Conservation (phyloP, 2,797 vertebrate genomes). For the Microctenopoma stevenorrisi region DNA sequence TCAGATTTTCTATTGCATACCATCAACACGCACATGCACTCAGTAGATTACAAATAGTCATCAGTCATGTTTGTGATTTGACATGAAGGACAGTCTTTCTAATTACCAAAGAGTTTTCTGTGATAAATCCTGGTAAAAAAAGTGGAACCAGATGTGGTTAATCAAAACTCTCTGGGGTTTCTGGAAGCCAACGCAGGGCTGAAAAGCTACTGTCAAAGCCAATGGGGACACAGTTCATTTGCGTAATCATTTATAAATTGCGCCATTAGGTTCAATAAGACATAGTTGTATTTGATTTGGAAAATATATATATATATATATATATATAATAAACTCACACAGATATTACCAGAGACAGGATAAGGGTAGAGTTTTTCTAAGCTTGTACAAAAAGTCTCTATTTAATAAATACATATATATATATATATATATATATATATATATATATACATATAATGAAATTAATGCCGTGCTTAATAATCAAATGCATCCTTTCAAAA, state of each 20-base stretch:
- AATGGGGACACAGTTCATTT: constrained; percentile 49
- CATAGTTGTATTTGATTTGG: constrained; percentile 23
- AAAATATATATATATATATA: background rate
- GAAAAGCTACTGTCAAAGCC: constrained; percentile 61
- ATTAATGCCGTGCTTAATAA: constrained; percentile 7
- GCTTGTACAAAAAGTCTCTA: constrained; percentile 11
- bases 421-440: too few relatives aligned
- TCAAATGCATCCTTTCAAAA: constrained; percentile 9
- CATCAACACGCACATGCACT: constrained; percentile 46
- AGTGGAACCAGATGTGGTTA: constrained; percentile 62
- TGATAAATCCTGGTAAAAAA: constrained; percentile 73
- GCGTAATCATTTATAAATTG: constrained; percentile 52
- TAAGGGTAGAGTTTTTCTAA: background rate
- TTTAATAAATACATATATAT: too few relatives aligned
- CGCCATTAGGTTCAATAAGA: constrained; percentile 38
- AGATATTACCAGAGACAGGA: constrained; percentile 6
- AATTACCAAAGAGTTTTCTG: constrained; percentile 71
- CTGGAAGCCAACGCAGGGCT: constrained; percentile 19
- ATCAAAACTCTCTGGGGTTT: constrained; percentile 62
- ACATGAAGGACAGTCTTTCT: constrained; percentile 71
- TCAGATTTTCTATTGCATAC: constrained; percentile 71
- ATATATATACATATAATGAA: background rate
- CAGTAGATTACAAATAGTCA: constrained; percentile 70
- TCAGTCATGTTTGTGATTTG: constrained; percentile 76
- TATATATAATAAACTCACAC: constrained; percentile 36